Conservation (phyloP, 2,888 invertebrate species). For the Diaperis boleti region DNA sequence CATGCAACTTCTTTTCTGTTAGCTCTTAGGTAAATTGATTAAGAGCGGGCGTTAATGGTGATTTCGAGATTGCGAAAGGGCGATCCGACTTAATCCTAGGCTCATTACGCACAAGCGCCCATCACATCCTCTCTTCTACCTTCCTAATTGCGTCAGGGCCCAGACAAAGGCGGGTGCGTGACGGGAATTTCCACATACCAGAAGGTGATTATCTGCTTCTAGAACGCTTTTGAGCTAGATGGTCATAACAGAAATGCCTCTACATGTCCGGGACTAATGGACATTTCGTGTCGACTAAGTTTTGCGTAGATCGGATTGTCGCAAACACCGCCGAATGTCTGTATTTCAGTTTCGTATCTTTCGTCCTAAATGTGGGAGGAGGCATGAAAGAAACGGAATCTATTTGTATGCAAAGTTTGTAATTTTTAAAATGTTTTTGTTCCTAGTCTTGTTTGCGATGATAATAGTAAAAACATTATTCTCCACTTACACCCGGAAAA, state of each 20-base stretch:
- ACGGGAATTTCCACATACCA: constrained; percentile 28
- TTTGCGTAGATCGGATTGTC: too few species aligned
- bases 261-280: not conserved
- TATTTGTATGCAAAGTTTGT: too few species aligned
- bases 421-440: too few species aligned
- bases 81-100: constrained; percentile 26
- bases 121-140: constrained; percentile 23
- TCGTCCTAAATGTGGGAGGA: too few species aligned
- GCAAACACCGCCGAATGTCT: too few species aligned
- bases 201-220: constrained; percentile 17
- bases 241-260: not conserved
- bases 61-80: constrained; percentile 30
- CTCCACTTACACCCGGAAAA: too few species aligned
- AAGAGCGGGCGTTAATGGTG: constrained; percentile 22
- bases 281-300: constrained; percentile 1
- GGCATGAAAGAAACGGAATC: too few species aligned
- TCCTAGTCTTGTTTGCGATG: too few species aligned
- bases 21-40: constrained; percentile 21
- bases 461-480: too few species aligned
- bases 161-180: constrained; percentile 32
- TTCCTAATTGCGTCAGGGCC: constrained; percentile 24
- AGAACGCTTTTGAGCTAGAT: constrained; percentile 21
- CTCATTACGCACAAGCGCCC: constrained; percentile 30
- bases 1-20: not conserved
- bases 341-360: too few species aligned